Evolutionary conservation across 2,888 invertebrate species (phyloP).

Genomic region (Cephus pygmeus): DNA sequence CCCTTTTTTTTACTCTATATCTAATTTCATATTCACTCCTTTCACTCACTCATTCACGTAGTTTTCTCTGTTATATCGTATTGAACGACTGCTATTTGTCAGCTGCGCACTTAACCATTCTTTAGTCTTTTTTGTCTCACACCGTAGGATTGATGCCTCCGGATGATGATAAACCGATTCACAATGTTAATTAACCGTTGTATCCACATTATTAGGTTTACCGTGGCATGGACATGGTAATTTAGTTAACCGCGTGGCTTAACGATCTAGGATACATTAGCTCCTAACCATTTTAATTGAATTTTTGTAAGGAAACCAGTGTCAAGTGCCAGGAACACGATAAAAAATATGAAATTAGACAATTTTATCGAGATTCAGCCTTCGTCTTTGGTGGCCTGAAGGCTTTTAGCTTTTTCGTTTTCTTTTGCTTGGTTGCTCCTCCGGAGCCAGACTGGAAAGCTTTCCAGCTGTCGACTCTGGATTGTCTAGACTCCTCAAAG

Average conservation of each 20-base stretch:
- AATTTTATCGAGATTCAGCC: constrained; percentile 86
- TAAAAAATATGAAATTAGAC: not conserved
- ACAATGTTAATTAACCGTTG: not conserved
- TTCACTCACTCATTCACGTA: not conserved
- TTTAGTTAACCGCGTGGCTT: not conserved
- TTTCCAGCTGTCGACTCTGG: constrained; percentile 93
- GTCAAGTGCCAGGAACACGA: not conserved
- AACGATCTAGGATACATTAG: not conserved
- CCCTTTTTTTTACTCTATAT: constrained; percentile 10
- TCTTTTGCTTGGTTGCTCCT: constrained; percentile 77
- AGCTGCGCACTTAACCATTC: not conserved
- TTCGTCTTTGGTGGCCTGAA: constrained; percentile 95
- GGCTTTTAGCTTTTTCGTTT: constrained; percentile 82
- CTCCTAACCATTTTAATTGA: not conserved
- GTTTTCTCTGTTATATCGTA: not conserved
- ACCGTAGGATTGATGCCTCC: not conserved
- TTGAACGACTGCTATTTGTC: not conserved
- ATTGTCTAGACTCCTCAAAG: constrained; percentile 96
- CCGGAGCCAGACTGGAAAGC: constrained; percentile 78
- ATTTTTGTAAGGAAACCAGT: not conserved
- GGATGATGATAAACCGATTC: not conserved
- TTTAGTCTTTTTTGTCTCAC: not conserved
- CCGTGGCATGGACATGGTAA: not conserved
- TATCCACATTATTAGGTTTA: not conserved
- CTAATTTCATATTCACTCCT: not conserved